A percentile compares a stretch with the other conserved stretches of the same genome.
These are phyloP conservation scores for Corythoichthys intestinalis DNA, from an alignment of 2,113 vertebrate species.

Conservation along the genomic window DNA sequence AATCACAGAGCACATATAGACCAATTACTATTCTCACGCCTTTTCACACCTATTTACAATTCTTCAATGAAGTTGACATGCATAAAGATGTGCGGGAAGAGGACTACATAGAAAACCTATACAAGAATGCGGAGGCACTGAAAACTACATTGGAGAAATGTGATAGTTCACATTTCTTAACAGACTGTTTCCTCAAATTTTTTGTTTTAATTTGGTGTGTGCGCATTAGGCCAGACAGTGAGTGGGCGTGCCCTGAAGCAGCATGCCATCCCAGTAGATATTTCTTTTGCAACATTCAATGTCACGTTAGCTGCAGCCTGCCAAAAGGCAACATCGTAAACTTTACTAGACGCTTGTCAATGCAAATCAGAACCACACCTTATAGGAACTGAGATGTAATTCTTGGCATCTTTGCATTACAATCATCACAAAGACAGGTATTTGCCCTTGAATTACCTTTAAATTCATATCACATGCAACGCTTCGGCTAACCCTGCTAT, in stretches of 20 bases:
- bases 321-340: neutral
- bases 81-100: no score
- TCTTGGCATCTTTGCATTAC: neutral
- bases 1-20: no score
- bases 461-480: constrained; percentile 8
- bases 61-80: no score
- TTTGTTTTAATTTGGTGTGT: constrained; percentile 29
- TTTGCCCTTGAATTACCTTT: constrained; percentile 41
- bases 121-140: no score
- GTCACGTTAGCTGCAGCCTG: neutral
- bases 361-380: neutral
- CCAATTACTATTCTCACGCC: no score
- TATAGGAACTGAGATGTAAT: neutral
- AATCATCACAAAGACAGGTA: neutral
- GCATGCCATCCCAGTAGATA: constrained; percentile 12
- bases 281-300: constrained; percentile 15
- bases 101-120: no score
- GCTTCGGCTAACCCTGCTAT: constrained; percentile 9
- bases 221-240: constrained; percentile 36
- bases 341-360: neutral
- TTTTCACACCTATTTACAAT: no score
- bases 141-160: neutral
- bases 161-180: neutral
- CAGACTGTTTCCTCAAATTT: constrained; percentile 5
- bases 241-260: constrained; percentile 59